Evolutionary conservation across 2,888 invertebrate species (phyloP), one percentile per base, ranked within the genome.

Genomic region (Ophioninae sp.): DNA sequence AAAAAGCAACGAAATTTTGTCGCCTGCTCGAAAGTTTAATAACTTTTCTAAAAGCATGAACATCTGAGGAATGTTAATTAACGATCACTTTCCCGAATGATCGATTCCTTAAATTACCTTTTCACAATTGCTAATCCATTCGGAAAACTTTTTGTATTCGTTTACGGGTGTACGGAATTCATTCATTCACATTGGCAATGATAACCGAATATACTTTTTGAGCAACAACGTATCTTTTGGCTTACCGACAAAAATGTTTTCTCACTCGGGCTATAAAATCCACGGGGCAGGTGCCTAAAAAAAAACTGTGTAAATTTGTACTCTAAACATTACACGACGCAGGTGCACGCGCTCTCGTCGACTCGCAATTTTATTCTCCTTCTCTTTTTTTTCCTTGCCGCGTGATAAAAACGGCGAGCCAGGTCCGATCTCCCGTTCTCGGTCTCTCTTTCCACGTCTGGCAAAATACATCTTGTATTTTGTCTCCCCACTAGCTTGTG

Each of bases 221-320:
- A 20, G 13, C 6, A 1, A 41, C 22, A 59, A 59, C 20, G 9
- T 20, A 41, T 23, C 9, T 37, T 65, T 75, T 56, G 64, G 56
- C 37, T 72, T 39, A 68, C 77, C 69, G 69, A 65, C 77, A 17
- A 78, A 81, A 77, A 73, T 77, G 67, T 82, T 79, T 78, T 76
- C 73, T 73, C 68, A 65, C 82, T 67, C 22, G 37, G n/a, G 20
- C 23, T 51, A 61, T 22, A 65, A 56, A 79, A 63, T 23, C 51
- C 72, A 9, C 75, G 51, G 41, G 44, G 84, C 85, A 85, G 85
- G 83, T 86, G 83, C 79, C 73, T 20, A 83, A 71, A 76, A 58
- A 77, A 64, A 83, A 82, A 79, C 65, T 68, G 84, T 85, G 85
- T 83, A 85, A 86, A 85, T 85, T 86, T 82, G 77, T 82, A 81